Percentiles rank a stretch among this genome's conserved stretches.
phyloP scores from a whole-genome alignment of 2,113 vertebrate species.

The Himantopus leucocephalus region DNA sequence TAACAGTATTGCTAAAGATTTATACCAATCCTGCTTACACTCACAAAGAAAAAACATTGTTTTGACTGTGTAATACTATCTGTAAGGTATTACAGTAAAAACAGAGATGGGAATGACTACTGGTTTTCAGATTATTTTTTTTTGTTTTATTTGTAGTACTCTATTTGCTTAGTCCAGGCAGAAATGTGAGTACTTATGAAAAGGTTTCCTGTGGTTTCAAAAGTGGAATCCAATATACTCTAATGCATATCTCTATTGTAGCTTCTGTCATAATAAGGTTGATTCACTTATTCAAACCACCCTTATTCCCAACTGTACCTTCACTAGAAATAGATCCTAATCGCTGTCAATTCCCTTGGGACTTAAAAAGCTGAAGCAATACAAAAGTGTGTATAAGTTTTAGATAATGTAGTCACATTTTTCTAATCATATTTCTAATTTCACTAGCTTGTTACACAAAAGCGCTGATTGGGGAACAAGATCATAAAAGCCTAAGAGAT shows the following conservation, averaged over 20 bases:
- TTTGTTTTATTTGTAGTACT: neutral
- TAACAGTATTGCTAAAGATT: neutral
- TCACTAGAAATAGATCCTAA: conserved; percentile 71
- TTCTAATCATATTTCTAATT: conserved; percentile 73
- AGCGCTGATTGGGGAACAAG: conserved; percentile 49
- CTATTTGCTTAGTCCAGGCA: neutral
- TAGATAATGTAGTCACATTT: conserved; percentile 70
- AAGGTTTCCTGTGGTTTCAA: conserved; percentile 27
- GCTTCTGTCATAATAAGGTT: conserved; percentile 57
- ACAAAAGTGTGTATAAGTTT: conserved; percentile 57
- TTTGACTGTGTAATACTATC: neutral
- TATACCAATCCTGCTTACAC: neutral
- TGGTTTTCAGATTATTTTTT: neutral
- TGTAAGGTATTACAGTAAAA: neutral
- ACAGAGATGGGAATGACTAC: neutral
- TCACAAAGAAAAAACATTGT: neutral
- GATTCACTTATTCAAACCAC: conserved; percentile 62
- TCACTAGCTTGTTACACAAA: conserved; percentile 57
- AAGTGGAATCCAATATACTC: conserved; percentile 37
- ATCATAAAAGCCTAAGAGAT: conserved; percentile 50
- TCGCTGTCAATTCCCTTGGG: conserved; percentile 29
- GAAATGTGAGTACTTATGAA: neutral
- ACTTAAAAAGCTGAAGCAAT: conserved; percentile 64
- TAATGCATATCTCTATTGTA: conserved; percentile 49
- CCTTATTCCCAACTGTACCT: conserved; percentile 65